Conservation (phyloP, 2,888 invertebrate genomes). For the Blastobasis adustella region DNA sequence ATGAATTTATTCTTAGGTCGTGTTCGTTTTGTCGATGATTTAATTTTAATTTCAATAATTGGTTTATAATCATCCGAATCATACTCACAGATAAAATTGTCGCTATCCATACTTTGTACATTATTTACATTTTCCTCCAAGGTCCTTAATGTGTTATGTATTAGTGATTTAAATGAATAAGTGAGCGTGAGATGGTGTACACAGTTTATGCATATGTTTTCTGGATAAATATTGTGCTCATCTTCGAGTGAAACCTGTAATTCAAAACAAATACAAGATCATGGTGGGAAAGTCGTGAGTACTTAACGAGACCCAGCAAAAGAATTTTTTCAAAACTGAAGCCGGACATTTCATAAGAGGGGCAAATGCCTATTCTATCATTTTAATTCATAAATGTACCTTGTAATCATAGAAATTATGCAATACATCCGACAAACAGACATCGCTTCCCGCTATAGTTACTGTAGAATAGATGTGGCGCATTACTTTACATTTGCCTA, state of each 20-base stretch:
- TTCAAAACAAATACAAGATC: slow-evolving; percentile 1
- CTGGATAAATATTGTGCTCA: slow-evolving; percentile 30
- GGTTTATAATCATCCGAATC: slow-evolving; percentile 18
- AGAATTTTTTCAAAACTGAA: no score
- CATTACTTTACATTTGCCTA: slow-evolving; percentile 51
- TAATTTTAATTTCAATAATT: slow-evolving; percentile 5
- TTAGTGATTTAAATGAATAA: slow-evolving; percentile 60
- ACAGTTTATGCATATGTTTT: slow-evolving; percentile 58
- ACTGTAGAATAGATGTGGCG: slow-evolving; percentile 44
- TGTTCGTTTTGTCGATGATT: slow-evolving; percentile 11
- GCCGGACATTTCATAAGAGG: no score
- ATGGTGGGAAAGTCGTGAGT: neutral
- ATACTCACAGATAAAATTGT: slow-evolving; percentile 38
- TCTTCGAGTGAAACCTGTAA: slow-evolving; percentile 40
- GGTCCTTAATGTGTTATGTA: slow-evolving; percentile 49
- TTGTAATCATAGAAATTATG: slow-evolving; percentile 52
- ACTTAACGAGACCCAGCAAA: neutral
- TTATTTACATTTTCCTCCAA: slow-evolving; percentile 15
- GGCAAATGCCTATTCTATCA: no score
- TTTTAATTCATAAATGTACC: slow-evolving; percentile 28
- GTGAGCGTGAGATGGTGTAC: slow-evolving; percentile 62
- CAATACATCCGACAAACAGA: slow-evolving; percentile 51
- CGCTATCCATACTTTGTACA: slow-evolving; percentile 28
- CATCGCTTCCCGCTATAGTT: slow-evolving; percentile 45
- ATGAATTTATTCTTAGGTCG: no score